These are phyloP conservation scores for Cantharis nigra DNA, from an alignment of 2,888 invertebrate species.

Conservation along the genomic window DNA sequence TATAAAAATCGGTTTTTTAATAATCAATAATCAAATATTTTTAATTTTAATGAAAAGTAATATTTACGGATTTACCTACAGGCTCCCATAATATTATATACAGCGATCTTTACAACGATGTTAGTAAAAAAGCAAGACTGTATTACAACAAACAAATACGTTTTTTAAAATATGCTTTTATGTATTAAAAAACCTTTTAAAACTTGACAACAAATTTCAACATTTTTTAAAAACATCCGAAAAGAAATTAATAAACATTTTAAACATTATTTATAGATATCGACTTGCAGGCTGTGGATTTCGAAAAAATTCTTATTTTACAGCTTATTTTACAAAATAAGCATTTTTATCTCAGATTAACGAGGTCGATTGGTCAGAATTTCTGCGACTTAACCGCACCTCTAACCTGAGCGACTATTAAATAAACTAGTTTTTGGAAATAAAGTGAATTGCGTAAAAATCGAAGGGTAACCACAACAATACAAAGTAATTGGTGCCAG, in stretches of 20 bases:
- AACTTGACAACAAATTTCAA: neutral
- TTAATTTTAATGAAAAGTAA: neutral
- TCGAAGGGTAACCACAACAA: neutral
- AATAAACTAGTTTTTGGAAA: neutral
- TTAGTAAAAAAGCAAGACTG: neutral
- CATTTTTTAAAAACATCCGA: neutral
- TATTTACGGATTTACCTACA: neutral
- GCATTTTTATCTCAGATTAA: no score
- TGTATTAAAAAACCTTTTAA: neutral
- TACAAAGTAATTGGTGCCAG: neutral
- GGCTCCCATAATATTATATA: neutral
- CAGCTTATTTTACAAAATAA: neutral
- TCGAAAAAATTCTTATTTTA: neutral
- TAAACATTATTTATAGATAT: neutral
- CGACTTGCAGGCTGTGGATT: neutral
- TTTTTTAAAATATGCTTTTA: neutral
- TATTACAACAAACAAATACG: neutral
- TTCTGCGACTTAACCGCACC: neutral
- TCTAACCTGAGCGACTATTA: neutral
- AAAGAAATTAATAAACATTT: neutral
- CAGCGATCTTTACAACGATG: neutral
- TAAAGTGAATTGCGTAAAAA: neutral
- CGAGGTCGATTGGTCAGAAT: neutral
- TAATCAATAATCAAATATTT: neutral
- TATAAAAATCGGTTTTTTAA: neutral